Conservation (phyloP, 2,888 invertebrate species). For the Mesorhabditis sp. region DNA sequence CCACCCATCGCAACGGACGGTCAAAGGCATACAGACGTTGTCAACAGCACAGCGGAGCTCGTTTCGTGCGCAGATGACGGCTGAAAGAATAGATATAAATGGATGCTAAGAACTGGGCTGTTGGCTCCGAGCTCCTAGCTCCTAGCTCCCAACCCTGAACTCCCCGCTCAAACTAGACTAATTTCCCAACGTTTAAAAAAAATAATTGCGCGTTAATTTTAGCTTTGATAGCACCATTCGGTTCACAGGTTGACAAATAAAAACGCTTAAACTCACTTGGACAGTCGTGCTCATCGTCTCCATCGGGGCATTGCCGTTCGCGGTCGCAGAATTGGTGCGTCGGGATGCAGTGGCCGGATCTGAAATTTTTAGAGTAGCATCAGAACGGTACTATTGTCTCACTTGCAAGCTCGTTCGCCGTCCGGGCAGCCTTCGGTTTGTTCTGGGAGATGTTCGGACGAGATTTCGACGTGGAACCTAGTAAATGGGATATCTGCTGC, state of each 20-base stretch:
- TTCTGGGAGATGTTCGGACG: constrained; percentile 24
- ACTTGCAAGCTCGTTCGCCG: constrained; percentile 39
- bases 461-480: constrained; percentile 29
- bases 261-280: constrained; percentile 20
- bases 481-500: not conserved
- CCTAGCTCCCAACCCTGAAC: not conserved
- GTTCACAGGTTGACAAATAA: not conserved
- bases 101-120: not conserved
- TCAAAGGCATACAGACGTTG: constrained; percentile 40
- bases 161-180: no score
- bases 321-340: constrained; percentile 42
- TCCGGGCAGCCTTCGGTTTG: constrained; percentile 36
- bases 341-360: constrained; percentile 43
- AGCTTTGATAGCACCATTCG: not conserved
- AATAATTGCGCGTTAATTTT: no score
- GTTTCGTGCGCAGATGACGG: constrained; percentile 35
- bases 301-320: constrained; percentile 42
- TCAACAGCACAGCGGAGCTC: constrained; percentile 38
- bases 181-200: no score
- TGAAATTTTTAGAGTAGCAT: not conserved
- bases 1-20: constrained; percentile 43
- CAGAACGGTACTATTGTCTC: not conserved
- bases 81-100: constrained; percentile 19
- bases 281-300: constrained; percentile 41
- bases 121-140: not conserved